Conservation (phyloP, 2,113 vertebrate species). For the Craseonycteris thonglongyai region DNA sequence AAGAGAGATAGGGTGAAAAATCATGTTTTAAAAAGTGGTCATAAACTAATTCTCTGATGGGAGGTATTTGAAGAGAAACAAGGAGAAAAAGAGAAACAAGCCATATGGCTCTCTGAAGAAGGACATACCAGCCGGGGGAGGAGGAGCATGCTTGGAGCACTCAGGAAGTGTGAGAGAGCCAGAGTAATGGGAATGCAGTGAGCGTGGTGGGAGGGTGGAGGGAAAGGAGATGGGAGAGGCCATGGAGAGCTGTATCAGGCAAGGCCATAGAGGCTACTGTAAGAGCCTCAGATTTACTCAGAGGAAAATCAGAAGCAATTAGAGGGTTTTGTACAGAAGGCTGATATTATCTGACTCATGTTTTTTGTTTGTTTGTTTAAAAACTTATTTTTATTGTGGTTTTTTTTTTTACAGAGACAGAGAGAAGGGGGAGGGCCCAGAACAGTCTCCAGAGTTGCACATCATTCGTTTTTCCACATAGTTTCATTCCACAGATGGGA, state of each 20-base stretch:
- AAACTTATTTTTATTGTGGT: too few relatives aligned
- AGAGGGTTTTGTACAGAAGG: not conserved
- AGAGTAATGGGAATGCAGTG: not conserved
- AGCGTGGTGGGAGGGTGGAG: not conserved
- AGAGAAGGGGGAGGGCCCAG: too few relatives aligned
- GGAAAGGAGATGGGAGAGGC: too few relatives aligned
- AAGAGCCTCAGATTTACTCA: not conserved
- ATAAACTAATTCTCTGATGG: not conserved
- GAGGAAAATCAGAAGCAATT: not conserved
- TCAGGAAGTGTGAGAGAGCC: not conserved
- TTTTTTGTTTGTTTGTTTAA: too few relatives aligned
- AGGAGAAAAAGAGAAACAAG: not conserved
- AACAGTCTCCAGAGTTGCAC: too few relatives aligned
- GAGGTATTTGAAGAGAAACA: not conserved
- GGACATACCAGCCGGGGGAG: not conserved
- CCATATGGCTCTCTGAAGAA: not conserved
- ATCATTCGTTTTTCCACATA: too few relatives aligned
- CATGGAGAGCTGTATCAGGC: fast-evolving
- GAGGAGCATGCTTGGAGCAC: too few relatives aligned
- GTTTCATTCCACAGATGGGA: too few relatives aligned
- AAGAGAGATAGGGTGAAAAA: fast-evolving
- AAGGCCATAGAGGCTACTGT: fast-evolving
- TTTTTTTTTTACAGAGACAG: too few relatives aligned
- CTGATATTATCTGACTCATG: not conserved
- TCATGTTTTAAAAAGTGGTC: not conserved